Conservation (phyloP, 2,113 vertebrate genomes). For the Thamnaconus septentrionalis region DNA sequence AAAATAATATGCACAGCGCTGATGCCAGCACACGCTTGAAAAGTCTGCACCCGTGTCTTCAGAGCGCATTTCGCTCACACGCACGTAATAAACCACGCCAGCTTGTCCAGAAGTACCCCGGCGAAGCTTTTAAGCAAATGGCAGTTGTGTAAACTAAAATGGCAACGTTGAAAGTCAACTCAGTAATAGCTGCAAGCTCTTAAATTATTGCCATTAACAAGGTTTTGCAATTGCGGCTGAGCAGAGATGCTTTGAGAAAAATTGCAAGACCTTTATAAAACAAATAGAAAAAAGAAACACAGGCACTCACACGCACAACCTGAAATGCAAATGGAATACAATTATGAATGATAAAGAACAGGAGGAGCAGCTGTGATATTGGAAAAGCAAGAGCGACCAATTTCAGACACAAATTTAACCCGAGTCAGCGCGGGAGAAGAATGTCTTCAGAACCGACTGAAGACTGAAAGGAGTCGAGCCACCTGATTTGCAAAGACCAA, state of each 20-base stretch:
- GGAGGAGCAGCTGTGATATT: constrained; percentile 1
- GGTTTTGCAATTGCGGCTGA: constrained; percentile 34
- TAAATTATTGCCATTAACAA: constrained; percentile 63
- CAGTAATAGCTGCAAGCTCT: constrained; percentile 61
- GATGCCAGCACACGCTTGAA: constrained; percentile 49
- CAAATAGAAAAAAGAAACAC: constrained; percentile 9
- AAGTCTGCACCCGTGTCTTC: constrained; percentile 37
- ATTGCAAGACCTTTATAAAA: constrained; percentile 52
- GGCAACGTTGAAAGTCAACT: constrained; percentile 56
- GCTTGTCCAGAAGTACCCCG: constrained; percentile 48
- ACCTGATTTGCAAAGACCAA: not conserved
- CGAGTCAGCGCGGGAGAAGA: too few species aligned
- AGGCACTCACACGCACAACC: constrained; percentile 1
- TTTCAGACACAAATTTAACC: too few species aligned
- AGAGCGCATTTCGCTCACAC: constrained; percentile 49
- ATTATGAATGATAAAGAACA: constrained; percentile 8
- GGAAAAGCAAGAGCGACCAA: not conserved
- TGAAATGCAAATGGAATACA: constrained; percentile 11
- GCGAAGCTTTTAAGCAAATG: constrained; percentile 62
- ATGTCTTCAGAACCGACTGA: too few species aligned
- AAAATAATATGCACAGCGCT: constrained; percentile 30
- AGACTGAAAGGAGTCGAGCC: too few species aligned
- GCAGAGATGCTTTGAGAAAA: constrained; percentile 44
- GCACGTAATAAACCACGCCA: constrained; percentile 48
- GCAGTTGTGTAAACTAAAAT: constrained; percentile 55